Percentiles rank a stretch among this genome's conserved stretches.
Conservation (phyloP, 2,797 vertebrate genomes). For the Oreortyx pictus region DNA sequence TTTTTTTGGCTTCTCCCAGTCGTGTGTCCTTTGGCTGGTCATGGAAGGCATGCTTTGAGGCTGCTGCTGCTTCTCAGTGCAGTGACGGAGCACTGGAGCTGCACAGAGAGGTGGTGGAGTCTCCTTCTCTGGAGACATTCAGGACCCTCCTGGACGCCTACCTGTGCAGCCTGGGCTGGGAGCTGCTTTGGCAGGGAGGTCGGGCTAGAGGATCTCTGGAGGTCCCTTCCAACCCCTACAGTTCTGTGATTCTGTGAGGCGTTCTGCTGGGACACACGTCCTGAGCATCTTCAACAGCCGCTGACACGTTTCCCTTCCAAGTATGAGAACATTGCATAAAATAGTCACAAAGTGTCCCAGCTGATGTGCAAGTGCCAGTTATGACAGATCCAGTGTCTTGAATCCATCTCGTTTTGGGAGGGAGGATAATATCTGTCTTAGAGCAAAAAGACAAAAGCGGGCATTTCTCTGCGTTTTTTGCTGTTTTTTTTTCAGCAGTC, state of each 20-base stretch:
- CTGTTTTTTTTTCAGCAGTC: not conserved
- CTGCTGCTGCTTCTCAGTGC: no score
- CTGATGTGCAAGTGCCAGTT: not conserved
- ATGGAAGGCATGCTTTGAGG: no score
- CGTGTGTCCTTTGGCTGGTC: no score
- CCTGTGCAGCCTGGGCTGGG: no score
- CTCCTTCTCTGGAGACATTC: no score
- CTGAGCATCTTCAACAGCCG: accelerated
- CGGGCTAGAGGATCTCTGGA: no score
- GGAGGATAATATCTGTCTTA: not conserved
- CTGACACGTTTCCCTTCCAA: not conserved
- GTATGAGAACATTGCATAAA: accelerated
- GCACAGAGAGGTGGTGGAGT: no score
- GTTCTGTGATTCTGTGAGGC: no score
- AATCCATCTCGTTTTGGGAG: not conserved
- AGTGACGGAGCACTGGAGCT: no score
- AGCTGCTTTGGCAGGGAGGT: no score
- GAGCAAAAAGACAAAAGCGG: not conserved
- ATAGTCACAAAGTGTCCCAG: not conserved
- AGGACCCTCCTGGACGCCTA: no score
- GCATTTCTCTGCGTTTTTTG: not conserved
- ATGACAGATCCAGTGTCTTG: accelerated
- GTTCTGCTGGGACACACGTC: not conserved
- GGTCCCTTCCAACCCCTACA: no score
- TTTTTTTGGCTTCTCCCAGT: not conserved